Conservation (phyloP, 2,888 invertebrate genomes). For the Dryocosmus kuriphilus region DNA sequence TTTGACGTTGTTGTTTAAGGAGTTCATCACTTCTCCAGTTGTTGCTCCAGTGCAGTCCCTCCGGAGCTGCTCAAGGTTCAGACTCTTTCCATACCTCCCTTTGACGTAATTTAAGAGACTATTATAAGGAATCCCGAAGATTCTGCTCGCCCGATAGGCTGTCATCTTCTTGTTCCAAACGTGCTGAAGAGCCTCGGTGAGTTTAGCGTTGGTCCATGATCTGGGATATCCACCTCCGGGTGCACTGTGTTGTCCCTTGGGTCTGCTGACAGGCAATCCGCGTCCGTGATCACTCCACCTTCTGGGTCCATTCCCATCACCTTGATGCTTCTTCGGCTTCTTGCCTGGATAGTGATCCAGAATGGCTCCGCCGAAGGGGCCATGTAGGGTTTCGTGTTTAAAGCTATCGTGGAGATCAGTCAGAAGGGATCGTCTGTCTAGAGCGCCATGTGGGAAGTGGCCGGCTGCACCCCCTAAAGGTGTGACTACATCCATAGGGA, state of each 20-base stretch:
- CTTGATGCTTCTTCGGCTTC: slow-evolving; percentile 71
- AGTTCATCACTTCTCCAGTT: slow-evolving; percentile 82
- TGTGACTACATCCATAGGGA: slow-evolving; percentile 69
- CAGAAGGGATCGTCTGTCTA: slow-evolving; percentile 68
- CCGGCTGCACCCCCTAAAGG: slow-evolving; percentile 65
- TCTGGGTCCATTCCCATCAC: slow-evolving; percentile 63
- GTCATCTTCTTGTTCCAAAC: slow-evolving; percentile 98
- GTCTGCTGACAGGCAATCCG: slow-evolving; percentile 84
- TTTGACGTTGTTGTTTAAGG: slow-evolving; percentile 80
- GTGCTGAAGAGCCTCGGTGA: slow-evolving; percentile 93
- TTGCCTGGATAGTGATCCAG: slow-evolving; percentile 64
- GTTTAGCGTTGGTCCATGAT: slow-evolving; percentile 94
- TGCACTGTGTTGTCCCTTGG: slow-evolving; percentile 94
- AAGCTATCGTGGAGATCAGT: slow-evolving; percentile 74
- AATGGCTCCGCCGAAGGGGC: slow-evolving; percentile 66
- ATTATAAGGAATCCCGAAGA: slow-evolving; percentile 96
- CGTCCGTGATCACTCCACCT: slow-evolving; percentile 73
- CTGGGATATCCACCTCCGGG: slow-evolving; percentile 93
- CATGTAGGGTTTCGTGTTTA: slow-evolving; percentile 73
- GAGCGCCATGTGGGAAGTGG: slow-evolving; percentile 69
- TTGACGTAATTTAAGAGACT: slow-evolving; percentile 94
- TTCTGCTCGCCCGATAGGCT: slow-evolving; percentile 92
- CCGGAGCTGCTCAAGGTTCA: slow-evolving; percentile 91
- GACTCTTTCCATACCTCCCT: slow-evolving; percentile 95
- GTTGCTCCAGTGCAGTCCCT: slow-evolving; percentile 93